phyloP scores from a whole-genome alignment of 30 jellyfish, hydroid and myxozoan genomes.

The Morbakka virulenta region DNA sequence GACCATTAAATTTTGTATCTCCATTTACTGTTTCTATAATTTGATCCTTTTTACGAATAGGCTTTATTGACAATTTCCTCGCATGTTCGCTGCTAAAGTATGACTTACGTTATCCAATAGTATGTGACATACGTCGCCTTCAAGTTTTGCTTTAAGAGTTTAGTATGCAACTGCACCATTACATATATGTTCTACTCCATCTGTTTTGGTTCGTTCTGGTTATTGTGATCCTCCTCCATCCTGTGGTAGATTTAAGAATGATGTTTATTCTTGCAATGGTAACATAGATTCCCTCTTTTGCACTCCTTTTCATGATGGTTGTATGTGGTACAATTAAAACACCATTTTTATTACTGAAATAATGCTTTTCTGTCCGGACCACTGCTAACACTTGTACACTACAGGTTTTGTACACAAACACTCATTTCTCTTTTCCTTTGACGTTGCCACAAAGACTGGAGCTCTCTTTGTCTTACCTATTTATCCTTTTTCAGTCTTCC shows the following conservation, averaged over 20 bases:
- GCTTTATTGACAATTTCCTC: background rate
- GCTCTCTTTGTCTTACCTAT: background rate
- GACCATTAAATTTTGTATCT: background rate
- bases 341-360: background rate
- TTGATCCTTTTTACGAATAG: background rate
- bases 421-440: background rate
- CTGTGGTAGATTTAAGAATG: background rate
- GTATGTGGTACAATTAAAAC: constrained; percentile 6
- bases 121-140: background rate
- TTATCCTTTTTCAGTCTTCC: background rate
- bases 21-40: constrained; percentile 7
- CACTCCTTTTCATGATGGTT: background rate
- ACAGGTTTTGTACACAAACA: background rate
- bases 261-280: background rate
- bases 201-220: background rate
- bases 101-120: constrained; percentile 15
- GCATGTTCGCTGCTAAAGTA: constrained; percentile 16
- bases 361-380: background rate
- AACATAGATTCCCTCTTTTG: constrained; percentile 6
- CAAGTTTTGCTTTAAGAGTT: background rate
- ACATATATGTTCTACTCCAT: too few relatives aligned
- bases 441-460: background rate
- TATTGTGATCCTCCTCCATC: too few relatives aligned
- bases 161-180: constrained; percentile 10
- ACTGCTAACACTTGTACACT: background rate